phyloP scores from a whole-genome alignment of 2,113 vertebrate genomes.

The Charadrius vociferus region DNA sequence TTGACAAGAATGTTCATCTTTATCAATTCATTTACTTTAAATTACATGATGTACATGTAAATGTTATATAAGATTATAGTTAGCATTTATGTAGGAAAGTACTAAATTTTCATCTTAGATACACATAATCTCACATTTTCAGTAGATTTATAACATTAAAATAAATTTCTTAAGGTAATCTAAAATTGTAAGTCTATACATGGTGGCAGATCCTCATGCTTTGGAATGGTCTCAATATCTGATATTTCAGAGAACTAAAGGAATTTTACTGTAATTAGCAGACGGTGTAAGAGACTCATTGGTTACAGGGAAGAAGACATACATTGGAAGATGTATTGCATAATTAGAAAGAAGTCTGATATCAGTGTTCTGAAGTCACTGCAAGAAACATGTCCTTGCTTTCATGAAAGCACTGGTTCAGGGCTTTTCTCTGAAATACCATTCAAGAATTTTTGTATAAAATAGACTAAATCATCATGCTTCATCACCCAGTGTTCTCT shows the following conservation, averaged over 20 bases:
- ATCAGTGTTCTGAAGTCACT: neutral
- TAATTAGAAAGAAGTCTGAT: neutral
- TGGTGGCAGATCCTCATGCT: neutral
- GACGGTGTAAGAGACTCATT: neutral
- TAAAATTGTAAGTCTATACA: neutral
- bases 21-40: neutral
- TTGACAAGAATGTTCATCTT: neutral
- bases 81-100: neutral
- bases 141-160: neutral
- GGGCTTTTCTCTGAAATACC: neutral
- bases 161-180: neutral
- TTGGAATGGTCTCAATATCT: neutral
- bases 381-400: neutral
- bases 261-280: neutral
- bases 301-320: neutral
- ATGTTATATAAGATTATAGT: neutral
- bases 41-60: neutral
- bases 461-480: neutral
- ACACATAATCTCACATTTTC: neutral
- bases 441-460: neutral
- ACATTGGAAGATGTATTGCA: neutral
- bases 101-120: neutral
- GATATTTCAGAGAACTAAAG: neutral
- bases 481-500: neutral
- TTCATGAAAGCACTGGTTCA: neutral